A percentile compares a stretch with the other conserved stretches of the same genome.
Conservation (phyloP, 2,888 invertebrate genomes). For the Meiosimyza platycephala region DNA sequence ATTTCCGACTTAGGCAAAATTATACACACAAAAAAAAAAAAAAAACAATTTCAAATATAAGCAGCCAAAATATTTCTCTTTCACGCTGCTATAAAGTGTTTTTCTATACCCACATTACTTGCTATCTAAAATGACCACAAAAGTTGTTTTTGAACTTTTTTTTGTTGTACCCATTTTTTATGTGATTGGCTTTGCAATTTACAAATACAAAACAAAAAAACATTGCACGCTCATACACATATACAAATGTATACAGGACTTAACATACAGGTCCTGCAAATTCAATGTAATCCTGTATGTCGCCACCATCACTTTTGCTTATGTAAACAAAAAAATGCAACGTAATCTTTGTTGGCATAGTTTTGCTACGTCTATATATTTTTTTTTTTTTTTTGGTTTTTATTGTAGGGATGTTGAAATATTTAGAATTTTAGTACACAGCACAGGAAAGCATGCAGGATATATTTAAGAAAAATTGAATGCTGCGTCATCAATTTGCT, state of each 20-base stretch:
- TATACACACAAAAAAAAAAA: no score
- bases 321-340: constrained; percentile 27
- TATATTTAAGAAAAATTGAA: constrained; percentile 34
- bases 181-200: neutral
- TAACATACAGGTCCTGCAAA: neutral
- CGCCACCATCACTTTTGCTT: neutral
- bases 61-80: no score
- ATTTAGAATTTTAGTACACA: constrained; percentile 17
- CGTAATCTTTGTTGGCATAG: constrained; percentile 34
- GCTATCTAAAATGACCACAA: no score
- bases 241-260: neutral
- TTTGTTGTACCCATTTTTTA: no score
- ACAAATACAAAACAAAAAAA: constrained; percentile 3
- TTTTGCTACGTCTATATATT: neutral
- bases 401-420: neutral
- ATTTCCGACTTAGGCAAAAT: no score
- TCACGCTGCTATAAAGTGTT: no score
- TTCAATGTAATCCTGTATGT: neutral
- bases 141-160: no score
- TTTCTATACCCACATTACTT: no score
- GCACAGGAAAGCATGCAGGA: neutral
- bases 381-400: no score
- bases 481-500: constrained; percentile 29
- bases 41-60: no score
- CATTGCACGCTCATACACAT: neutral